Conservation (phyloP, 2,888 invertebrate species). For the Pachycephus smyrnensis region DNA sequence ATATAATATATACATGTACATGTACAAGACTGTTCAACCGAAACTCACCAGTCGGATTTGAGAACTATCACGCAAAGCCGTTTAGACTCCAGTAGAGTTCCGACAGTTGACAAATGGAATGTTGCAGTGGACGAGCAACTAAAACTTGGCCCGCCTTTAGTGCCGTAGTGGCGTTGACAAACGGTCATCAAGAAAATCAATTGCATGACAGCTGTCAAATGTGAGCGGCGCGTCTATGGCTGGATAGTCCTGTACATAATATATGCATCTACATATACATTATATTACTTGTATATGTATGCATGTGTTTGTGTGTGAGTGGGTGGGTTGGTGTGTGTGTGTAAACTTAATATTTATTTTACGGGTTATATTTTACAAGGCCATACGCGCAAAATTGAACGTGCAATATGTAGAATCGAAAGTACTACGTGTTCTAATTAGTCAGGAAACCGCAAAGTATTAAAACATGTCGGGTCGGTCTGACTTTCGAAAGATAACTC, state of each 20-base stretch:
- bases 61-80: not conserved
- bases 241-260: not conserved
- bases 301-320: conserved; percentile 10
- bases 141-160: not conserved
- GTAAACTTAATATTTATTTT: conserved; percentile 30
- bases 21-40: not conserved
- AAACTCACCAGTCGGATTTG: not conserved
- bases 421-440: not conserved
- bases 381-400: conserved; percentile 28
- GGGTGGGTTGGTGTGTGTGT: too few species aligned
- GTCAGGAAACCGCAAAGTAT: not conserved
- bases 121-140: not conserved
- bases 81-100: too few species aligned
- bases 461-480: not conserved
- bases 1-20: conserved; percentile 45
- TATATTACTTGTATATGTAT: too few species aligned
- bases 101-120: not conserved
- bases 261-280: not conserved
- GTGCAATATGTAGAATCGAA: conserved; percentile 33
- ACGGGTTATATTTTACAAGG: conserved; percentile 22
- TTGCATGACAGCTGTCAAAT: too few species aligned
- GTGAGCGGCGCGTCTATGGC: not conserved
- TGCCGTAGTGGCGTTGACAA: not conserved
- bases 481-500: not conserved
- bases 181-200: not conserved